Base-by-base conservation (phyloP, 2,113 vertebrate genomes). In the Ginglymostoma cirratum region DNA sequence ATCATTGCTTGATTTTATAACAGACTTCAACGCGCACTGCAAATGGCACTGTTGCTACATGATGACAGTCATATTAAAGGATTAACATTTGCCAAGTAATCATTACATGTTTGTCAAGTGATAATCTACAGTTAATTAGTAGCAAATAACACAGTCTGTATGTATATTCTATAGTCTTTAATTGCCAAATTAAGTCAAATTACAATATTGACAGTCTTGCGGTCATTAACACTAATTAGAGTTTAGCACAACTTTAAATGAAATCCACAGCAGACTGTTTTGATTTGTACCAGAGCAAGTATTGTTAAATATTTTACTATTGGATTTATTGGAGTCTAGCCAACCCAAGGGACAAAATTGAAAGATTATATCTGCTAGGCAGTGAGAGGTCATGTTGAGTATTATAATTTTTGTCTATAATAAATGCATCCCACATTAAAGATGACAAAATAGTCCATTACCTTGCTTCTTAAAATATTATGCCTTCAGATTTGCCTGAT, bases 101-200 rank as follows among this genome's bases (percentile, higher is more conserved):
- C 55, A 93, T 34, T 93, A 93, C 61, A 66, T 30, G 48, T 55
- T 89, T 89, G 87, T 90, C 87, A 90, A 90, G 87, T 94, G 61
- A 67, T 27, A 38, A 67, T 42, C 90, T 7, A 94, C 90, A 94
- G 65, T 67, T 94, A 65, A 94, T 66, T 67, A 67, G 65, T 67
- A 17, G 61, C n/a, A 67, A 92, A 94, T 94, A 67, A 94, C 90
- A 94, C 87, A 90, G 65, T 66, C n/a, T 94, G 65, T 89, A 38
- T 94, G n/a, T 67, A 94, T 67, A 67, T 94, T 94, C 61, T 67
- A 94, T 94, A 94, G 66, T 67, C 45, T 67, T 67, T 94, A 94
- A 67, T 67, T 94, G 90, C 90, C n/a, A 67, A 17, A 94, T 94
- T 67, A 67, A 65, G 15, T 94, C 61, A 52, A 90, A 38, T 94